phyloP scores from a whole-genome alignment of 1,140 invertebrate genomes.

The Wasmannia auropunctata region DNA sequence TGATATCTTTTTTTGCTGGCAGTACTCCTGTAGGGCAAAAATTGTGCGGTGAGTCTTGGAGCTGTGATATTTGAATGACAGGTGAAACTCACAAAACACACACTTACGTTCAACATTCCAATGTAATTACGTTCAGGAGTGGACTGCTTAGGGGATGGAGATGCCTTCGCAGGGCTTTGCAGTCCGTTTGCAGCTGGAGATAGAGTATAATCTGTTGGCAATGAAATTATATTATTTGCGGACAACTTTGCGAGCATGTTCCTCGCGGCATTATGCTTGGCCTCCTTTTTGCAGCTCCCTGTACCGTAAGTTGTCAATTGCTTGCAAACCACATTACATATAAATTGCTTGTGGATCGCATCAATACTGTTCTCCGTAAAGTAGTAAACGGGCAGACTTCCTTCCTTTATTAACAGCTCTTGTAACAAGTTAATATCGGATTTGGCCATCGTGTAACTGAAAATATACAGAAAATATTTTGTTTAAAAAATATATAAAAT shows the following conservation, averaged over 20 bases:
- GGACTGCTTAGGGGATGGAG: background rate
- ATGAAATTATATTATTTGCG: background rate
- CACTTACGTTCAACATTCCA: constrained; percentile 25
- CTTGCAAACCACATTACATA: background rate
- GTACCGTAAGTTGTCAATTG: background rate
- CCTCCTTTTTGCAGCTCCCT: constrained; percentile 30
- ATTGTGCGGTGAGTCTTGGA: background rate
- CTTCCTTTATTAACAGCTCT: background rate
- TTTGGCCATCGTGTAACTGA: constrained; percentile 14
- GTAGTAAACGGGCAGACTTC: constrained; percentile 18
- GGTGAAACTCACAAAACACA: background rate
- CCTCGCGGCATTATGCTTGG: constrained; percentile 41
- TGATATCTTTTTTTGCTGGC: background rate
- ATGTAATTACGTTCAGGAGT: background rate
- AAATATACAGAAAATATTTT: background rate
- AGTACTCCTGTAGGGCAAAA: constrained; percentile 26
- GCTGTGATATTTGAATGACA: background rate
- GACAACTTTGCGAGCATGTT: constrained; percentile 3
- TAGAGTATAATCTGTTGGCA: background rate
- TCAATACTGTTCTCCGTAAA: too few relatives aligned
- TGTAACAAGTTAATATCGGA: constrained; percentile 30
- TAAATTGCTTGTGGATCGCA: background rate
- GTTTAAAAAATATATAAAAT: background rate
- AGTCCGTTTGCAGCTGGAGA: background rate
- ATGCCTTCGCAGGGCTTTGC: background rate